Evolutionary conservation across 1,140 invertebrate genomes (phyloP).

Genomic region (Diorhabda carinulata): DNA sequence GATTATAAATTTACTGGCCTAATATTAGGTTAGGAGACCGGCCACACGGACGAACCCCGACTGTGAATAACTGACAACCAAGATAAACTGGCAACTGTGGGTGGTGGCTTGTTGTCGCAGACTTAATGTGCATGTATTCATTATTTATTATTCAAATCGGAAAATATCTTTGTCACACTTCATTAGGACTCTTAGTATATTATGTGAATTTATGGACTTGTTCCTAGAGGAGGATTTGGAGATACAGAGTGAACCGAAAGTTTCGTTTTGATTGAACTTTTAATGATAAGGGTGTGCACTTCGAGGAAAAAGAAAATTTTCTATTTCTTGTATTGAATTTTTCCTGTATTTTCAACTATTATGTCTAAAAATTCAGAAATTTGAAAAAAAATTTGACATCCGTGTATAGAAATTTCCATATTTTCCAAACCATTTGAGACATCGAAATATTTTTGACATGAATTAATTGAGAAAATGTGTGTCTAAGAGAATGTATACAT

Average conservation of each 20-base stretch:
- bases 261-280: too few species aligned
- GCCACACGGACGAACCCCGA: constrained; percentile 33
- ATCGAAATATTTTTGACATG: too few species aligned
- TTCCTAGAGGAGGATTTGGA: background rate
- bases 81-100: constrained; percentile 43
- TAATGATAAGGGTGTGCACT: too few species aligned
- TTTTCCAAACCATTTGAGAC: too few species aligned
- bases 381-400: too few species aligned
- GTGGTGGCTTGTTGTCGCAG: constrained; percentile 45
- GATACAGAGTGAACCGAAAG: background rate
- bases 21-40: background rate
- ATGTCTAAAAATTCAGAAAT: too few species aligned
- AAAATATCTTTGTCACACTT: constrained; percentile 30
- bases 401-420: too few species aligned
- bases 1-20: background rate
- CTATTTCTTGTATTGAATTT: too few species aligned
- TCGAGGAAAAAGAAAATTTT: too few species aligned
- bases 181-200: constrained; percentile 22
- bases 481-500: too few species aligned
- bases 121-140: constrained; percentile 44
- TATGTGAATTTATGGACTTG: constrained; percentile 9
- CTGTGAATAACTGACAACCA: constrained; percentile 37
- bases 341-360: too few species aligned
- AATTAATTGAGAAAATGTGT: too few species aligned
- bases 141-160: constrained; percentile 37